These are phyloP conservation scores for Ceratina japonica DNA, from an alignment of 1,140 invertebrate species.

Conservation along the genomic window DNA sequence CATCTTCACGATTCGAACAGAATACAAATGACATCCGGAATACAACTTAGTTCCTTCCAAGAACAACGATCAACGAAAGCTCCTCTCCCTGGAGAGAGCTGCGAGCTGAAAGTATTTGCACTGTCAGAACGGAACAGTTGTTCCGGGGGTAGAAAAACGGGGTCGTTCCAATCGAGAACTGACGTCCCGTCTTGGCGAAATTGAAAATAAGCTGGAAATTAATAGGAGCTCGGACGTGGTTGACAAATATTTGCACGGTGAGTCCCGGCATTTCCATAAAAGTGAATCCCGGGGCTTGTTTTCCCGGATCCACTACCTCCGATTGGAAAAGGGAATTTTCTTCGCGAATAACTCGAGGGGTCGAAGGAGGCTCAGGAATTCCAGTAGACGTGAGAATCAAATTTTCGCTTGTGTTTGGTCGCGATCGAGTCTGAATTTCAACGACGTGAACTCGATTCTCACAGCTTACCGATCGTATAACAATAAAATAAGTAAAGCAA, in stretches of 20 bases:
- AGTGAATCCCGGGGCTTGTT: constrained; percentile 24
- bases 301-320: constrained; percentile 18
- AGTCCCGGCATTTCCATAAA: constrained; percentile 52
- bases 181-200: constrained; percentile 54
- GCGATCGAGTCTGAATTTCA: too few relatives aligned
- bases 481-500: too few relatives aligned
- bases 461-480: too few relatives aligned
- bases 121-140: background rate
- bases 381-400: background rate
- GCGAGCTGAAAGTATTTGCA: constrained; percentile 18
- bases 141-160: background rate
- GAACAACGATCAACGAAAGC: background rate
- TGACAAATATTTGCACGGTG: constrained; percentile 62
- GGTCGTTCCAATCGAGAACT: background rate
- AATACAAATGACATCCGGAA: constrained; percentile 22
- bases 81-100: background rate
- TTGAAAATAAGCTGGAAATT: constrained; percentile 67
- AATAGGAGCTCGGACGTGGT: constrained; percentile 53
- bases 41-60: background rate
- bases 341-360: constrained; percentile 12
- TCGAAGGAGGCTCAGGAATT: background rate
- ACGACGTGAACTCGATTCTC: too few relatives aligned
- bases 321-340: constrained; percentile 37
- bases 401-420: background rate
- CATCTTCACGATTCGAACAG: background rate